Evolutionary conservation across 2,888 invertebrate genomes (phyloP).

Genomic region (Melanophora roralis): DNA sequence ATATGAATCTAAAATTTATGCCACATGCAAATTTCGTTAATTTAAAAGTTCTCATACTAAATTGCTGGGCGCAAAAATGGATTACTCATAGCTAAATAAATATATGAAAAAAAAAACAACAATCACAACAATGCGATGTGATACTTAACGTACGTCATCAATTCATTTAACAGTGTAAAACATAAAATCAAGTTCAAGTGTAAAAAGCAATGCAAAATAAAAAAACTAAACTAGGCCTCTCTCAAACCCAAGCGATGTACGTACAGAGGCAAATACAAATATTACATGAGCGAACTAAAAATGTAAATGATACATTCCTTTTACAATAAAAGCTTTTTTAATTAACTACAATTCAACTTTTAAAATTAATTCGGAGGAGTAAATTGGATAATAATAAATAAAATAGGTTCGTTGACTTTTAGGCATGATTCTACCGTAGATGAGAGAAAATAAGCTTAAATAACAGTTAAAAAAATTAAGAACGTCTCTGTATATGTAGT

Average conservation of each 20-base stretch:
- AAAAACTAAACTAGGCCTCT: slow-evolving; percentile 19
- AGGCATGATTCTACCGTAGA: neutral
- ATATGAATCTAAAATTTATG: slow-evolving; percentile 2
- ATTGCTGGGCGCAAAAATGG: neutral
- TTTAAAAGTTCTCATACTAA: slow-evolving; percentile 8
- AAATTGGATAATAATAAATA: neutral
- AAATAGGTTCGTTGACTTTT: slow-evolving; percentile 41
- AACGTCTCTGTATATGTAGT: neutral
- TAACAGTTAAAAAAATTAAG: slow-evolving; percentile 6
- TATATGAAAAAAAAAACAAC: neutral
- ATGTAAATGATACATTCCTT: too few relatives aligned
- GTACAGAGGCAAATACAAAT: too few relatives aligned
- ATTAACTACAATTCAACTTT: neutral
- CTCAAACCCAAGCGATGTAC: neutral
- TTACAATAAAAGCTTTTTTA: slow-evolving; percentile 38
- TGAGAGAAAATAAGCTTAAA: slow-evolving; percentile 4
- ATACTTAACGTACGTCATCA: slow-evolving; percentile 15
- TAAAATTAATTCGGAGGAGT: neutral
- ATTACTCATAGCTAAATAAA: slow-evolving; percentile 14
- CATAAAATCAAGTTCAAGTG: slow-evolving; percentile 46
- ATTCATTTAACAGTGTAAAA: neutral
- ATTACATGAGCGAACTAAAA: too few relatives aligned
- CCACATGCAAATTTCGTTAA: slow-evolving; percentile 18
- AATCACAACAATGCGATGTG: neutral
- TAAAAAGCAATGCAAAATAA: neutral